phyloP scores from a whole-genome alignment of 2,888 invertebrate species.

The Ligdia adustata region DNA sequence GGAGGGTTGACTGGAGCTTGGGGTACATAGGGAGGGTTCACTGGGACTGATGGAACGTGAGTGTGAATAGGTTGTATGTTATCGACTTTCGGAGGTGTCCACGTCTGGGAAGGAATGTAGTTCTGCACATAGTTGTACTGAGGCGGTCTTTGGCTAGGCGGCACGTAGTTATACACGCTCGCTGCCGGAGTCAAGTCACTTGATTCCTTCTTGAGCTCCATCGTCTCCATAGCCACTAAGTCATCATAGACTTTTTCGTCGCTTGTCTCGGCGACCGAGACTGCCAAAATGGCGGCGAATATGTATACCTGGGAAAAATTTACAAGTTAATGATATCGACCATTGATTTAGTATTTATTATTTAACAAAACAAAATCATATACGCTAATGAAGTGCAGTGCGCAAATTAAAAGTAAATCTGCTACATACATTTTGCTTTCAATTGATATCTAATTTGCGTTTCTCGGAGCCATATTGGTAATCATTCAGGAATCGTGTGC shows the following conservation, averaged over 20 bases:
- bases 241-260: conserved; percentile 52
- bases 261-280: conserved; percentile 57
- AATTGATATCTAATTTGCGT: not conserved
- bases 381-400: not conserved
- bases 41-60: conserved; percentile 6
- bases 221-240: conserved; percentile 55
- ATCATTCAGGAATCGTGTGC: too few species aligned
- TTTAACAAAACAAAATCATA: too few species aligned
- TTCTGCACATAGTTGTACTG: conserved; percentile 42
- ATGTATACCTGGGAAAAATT: conserved; percentile 54
- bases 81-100: conserved; percentile 28
- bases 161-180: conserved; percentile 52
- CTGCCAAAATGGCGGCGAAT: conserved; percentile 60
- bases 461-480: too few species aligned
- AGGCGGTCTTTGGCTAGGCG: conserved; percentile 42
- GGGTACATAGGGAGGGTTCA: conserved; percentile 11
- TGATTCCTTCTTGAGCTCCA: conserved; percentile 53
- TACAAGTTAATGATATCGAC: not conserved
- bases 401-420: conserved; percentile 25
- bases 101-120: conserved; percentile 29
- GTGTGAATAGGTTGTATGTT: conserved; percentile 1
- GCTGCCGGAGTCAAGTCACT: conserved; percentile 46
- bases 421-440: conserved; percentile 1
- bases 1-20: conserved; percentile 1
- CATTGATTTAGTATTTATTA: not conserved